Base-by-base conservation (phyloP, 2,888 invertebrate species). In the Orchestes rusci region DNA sequence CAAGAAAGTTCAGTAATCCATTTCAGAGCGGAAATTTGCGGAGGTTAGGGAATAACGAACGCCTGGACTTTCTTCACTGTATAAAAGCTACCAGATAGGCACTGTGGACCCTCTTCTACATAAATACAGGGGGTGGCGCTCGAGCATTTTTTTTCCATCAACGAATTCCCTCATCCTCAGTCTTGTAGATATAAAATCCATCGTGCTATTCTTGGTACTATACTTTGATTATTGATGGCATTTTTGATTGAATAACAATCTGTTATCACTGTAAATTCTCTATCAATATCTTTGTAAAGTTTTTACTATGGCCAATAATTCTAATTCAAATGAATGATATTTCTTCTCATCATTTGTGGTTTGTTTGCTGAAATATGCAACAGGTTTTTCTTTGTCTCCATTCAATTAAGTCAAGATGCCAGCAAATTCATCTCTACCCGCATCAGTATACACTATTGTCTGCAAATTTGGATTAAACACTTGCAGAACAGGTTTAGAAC, bases 241-340 rank as follows among this genome's bases (percentile, higher is more conserved):
- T 23, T 23, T 23, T 23, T 23, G 7, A 23, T 10, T 7, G 23
- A 23, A 23, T 23, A 7, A 23, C 23, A 23, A 23, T 23, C 23
- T 23, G 23, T 23, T 7, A 23, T 23, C 5, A 23, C 23, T 23
- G 23, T 23, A 23, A 23, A 23, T 23, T 23, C 23, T 23, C 23
- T 23, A 10, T 10, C 23, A 23, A 23, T 23, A 23, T 23, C 23
- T 23, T 5, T 23, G 10, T 23, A 10, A 8, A 8, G 32, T 31
- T 31, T 31, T 31, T 31, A 31, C 32, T 7, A 31, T 31, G 5
- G 32, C 32, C 12, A 31, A n/a, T 12, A 31, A 12, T n/a, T 31
- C 32, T 31, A 31, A 31, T 31, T 31, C 32, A 31, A 31, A 31
- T 12, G 15, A 31, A 31, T 31, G 32, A 18, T 34, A 15, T 34